Base-by-base conservation (phyloP, 2,113 vertebrate genomes). In the Takifugu bimaculatus region DNA sequence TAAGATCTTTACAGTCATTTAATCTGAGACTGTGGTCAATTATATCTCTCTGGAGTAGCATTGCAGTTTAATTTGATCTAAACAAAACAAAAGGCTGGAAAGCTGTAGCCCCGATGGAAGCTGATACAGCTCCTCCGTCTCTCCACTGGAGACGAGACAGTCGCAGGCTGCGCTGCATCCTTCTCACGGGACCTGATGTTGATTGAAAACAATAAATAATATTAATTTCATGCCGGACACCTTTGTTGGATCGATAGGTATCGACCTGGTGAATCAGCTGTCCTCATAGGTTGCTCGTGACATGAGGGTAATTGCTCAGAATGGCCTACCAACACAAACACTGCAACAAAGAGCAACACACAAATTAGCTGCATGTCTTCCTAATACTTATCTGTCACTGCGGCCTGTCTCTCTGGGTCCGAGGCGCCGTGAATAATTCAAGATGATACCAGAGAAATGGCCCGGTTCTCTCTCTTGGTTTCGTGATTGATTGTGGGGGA, bases 31-130 rank as follows among this genome's bases (percentile, higher is more conserved):
- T 81, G 85, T 86, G 84, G 88, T 90, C 88, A 87, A 87, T 88
- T 89, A 86, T 69, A 76, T 80, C 77, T 84, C 85, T 84, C 87
- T 79, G 74, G 78, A 83, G 84, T 72, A 85, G 85, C 82, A 74
- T 75, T 87, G 79, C 80, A 82, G 84, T 87, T 88, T 92, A 88
- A 92, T 90, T 89, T 87, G 90, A 88, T 91, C 84, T 81, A 87
- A 89, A 88, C 81, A 88, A 84, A 88, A 87, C 81, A 89, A 84
- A 70, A 83, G 85, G 68, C 87, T 83, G 82, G 75, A 82, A 85
- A 83, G 77, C 75, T 84, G 87, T 80, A 86, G 87, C 85, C 87
- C 74, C 72, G 79, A 65, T 81, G 88, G 75, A 89, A 89, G 85
- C n/a, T 87, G 87, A 90, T 88, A 89, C 85, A 82, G 62, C 47